These are phyloP conservation scores for Ammodytes marinus DNA, from an alignment of 2,113 vertebrate species.

Conservation along the genomic window DNA sequence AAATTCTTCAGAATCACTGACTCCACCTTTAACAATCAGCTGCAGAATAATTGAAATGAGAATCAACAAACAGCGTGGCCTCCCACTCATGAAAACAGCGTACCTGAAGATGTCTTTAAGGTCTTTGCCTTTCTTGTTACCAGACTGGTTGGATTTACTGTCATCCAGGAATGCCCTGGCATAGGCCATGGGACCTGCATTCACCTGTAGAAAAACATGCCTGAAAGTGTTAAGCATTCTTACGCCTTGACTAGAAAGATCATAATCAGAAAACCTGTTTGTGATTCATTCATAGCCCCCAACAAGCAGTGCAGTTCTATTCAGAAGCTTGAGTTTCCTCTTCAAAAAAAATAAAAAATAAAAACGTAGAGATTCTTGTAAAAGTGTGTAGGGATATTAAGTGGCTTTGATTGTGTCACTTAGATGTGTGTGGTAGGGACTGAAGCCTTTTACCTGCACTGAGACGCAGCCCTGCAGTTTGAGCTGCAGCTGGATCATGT, in stretches of 20 bases:
- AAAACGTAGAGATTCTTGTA: not conserved
- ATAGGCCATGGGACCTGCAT: conserved; percentile 97
- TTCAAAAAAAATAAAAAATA: too few species aligned
- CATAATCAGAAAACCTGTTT: not conserved
- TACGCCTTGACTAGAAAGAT: too few species aligned
- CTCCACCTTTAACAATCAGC: too few species aligned
- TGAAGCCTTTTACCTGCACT: conserved; percentile 88
- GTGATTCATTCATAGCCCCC: not conserved
- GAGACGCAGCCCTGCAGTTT: conserved; percentile 97
- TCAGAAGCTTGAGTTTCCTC: not conserved
- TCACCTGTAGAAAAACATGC: conserved; percentile 86
- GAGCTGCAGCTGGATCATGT: conserved; percentile 99
- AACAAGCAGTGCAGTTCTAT: not conserved
- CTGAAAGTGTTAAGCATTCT: not conserved
- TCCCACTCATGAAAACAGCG: not conserved
- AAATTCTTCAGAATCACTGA: not conserved
- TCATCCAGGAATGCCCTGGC: conserved; percentile 96
- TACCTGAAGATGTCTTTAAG: conserved; percentile 97
- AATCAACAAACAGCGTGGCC: not conserved
- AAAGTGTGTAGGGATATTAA: too few species aligned
- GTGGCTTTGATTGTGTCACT: not conserved
- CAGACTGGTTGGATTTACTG: conserved; percentile 88
- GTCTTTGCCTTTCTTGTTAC: conserved; percentile 93
- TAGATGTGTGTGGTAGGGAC: not conserved
- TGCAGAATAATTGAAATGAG: not conserved